Evolutionary conservation across 2,888 invertebrate species (phyloP), one percentile per base, ranked within the genome.

Genomic region (Atrina japonica): DNA sequence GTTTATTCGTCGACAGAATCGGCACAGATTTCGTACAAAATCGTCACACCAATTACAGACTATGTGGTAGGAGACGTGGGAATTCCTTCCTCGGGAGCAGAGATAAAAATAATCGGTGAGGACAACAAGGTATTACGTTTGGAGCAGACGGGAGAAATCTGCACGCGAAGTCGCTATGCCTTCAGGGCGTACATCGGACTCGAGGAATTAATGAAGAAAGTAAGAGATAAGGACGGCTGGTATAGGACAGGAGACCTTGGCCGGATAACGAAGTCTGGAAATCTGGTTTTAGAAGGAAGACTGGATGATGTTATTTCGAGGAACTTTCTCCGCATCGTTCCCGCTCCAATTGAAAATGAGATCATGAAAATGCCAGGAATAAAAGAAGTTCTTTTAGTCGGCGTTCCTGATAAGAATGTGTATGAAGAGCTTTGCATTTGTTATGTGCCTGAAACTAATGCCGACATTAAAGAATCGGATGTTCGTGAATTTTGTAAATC

Each of bases 401-500:
- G 60, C 14, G 60, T 67, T 5, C 67, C 67, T 3, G 67, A 67
- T 25, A 52, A 14, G 21, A 59, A 53, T 11, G 30, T 67, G 23
- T 67, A 53, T 60, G 67, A 67, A 21, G 67, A 67, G 52, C 45
- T 67, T 1, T 67, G 67, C 35, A 53, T 59, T n/a, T 67, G 67
- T 29, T 67, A 43, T n/a, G 35, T 53, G 7, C 6, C 60, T 2
- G 29, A 52, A 3, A 43, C 52, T 11, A 40, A 23, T 1, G 16
- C 35, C 6, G 52, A 16, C n/a, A 29, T 67, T 11, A 35, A 59
- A 18, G 53, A 40, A 18, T 29, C 23, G 25, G 67, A 67, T 7
- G 60, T 67, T 2, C 27, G 60, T 25, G 14, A 29, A 6, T 53
- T 52, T 30, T 67, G 67, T 50, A 41, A 52, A 35, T 7, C 6